Conservation (phyloP, 2,888 invertebrate genomes). For the Maniola hyperantus region DNA sequence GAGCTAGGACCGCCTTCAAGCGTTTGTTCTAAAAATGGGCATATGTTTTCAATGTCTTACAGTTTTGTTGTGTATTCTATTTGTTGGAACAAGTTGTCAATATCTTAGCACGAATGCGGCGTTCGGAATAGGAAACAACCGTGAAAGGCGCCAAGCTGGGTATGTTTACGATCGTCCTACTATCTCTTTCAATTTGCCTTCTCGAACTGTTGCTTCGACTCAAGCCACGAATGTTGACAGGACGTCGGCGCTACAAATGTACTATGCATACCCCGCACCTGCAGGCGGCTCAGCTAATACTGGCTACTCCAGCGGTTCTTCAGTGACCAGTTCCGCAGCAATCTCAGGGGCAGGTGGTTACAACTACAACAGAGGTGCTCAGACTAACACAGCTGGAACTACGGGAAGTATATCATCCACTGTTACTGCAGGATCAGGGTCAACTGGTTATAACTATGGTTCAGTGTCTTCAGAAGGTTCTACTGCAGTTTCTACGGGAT, state of each 20-base stretch:
- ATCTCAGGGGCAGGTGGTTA: slow-evolving; percentile 37
- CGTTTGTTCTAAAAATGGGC: slow-evolving; percentile 49
- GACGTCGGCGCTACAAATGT: slow-evolving; percentile 70
- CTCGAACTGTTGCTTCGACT: slow-evolving; percentile 55
- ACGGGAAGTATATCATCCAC: slow-evolving; percentile 20
- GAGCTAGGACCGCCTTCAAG: slow-evolving; percentile 52
- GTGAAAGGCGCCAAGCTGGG: slow-evolving; percentile 69
- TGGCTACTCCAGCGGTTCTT: slow-evolving; percentile 50
- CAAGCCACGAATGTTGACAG: slow-evolving; percentile 68
- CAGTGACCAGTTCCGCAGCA: slow-evolving; percentile 38
- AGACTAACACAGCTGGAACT: slow-evolving; percentile 20
- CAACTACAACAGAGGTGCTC: slow-evolving; percentile 35
- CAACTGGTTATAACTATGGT: slow-evolving; percentile 52
- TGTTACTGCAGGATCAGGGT: slow-evolving; percentile 4
- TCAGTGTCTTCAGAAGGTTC: slow-evolving; percentile 14
- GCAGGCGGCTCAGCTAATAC: slow-evolving; percentile 51
- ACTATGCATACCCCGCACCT: slow-evolving; percentile 71
- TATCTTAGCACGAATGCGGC: slow-evolving; percentile 23
- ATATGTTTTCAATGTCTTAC: slow-evolving; percentile 41
- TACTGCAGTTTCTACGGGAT: not conserved
- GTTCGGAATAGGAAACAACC: slow-evolving; percentile 39
- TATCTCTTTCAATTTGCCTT: slow-evolving; percentile 69
- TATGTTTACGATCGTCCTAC: slow-evolving; percentile 72
- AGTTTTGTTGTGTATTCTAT: slow-evolving; percentile 42
- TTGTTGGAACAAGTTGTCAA: slow-evolving; percentile 32